A percentile compares a stretch with the other conserved stretches of the same genome.
phyloP scores from a whole-genome alignment of 2,797 vertebrate species.

The Sebastes glaucus region DNA sequence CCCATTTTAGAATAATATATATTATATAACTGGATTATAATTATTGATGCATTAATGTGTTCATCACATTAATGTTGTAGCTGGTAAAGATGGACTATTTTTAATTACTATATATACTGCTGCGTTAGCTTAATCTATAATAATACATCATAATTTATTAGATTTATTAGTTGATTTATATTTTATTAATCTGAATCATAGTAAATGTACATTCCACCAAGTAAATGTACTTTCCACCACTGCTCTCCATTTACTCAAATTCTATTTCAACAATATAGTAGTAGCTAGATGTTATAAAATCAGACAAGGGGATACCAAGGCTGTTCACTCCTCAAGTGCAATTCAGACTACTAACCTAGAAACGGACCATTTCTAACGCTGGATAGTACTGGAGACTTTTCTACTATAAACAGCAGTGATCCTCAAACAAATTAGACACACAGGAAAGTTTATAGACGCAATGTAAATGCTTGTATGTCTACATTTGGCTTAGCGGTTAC shows the following conservation, averaged over 20 bases:
- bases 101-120: accelerated
- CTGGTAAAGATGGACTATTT: too few species aligned
- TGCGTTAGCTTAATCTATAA: too few species aligned
- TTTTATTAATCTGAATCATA: too few species aligned
- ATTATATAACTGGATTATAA: too few species aligned
- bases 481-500: background rate
- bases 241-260: too few species aligned
- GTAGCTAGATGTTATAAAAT: background rate
- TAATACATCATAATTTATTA: too few species aligned
- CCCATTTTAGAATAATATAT: too few species aligned
- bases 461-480: background rate
- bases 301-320: background rate
- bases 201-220: too few species aligned
- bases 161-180: too few species aligned
- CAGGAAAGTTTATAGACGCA: background rate
- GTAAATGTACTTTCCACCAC: background rate
- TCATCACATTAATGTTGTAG: too few species aligned
- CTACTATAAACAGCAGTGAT: background rate
- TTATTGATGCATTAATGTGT: too few species aligned
- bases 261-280: background rate
- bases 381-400: background rate
- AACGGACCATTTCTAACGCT: background rate
- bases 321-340: background rate
- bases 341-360: background rate
- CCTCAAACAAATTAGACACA: background rate